Evolutionary conservation across 2,797 vertebrate species (phyloP).

Genomic region (Dicrostonyx torquatus): DNA sequence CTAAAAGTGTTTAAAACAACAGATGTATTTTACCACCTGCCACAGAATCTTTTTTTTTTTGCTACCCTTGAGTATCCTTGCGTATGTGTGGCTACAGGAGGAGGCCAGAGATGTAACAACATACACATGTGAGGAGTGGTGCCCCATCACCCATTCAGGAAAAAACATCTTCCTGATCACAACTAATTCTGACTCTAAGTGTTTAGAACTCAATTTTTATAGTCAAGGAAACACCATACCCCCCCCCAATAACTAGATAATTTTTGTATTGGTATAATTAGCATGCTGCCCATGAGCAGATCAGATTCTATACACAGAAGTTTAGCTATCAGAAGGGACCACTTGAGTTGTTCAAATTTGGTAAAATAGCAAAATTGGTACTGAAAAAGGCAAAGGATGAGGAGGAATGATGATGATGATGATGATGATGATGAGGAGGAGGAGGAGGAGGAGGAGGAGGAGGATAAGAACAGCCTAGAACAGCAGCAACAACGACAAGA

Average conservation of each 20-base stretch:
- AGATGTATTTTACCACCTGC: background rate
- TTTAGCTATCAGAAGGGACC: background rate
- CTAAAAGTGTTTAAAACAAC: slow-evolving; percentile 18
- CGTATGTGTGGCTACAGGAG: background rate
- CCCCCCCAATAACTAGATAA: background rate
- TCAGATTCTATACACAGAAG: background rate
- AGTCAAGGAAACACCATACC: background rate
- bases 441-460: background rate
- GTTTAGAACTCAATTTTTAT: slow-evolving; percentile 6
- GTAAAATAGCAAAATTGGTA: background rate
- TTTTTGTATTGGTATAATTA: background rate
- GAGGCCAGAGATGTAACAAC: background rate
- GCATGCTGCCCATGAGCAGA: background rate
- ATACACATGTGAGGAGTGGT: background rate
- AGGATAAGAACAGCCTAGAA: background rate
- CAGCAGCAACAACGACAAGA: background rate
- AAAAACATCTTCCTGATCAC: slow-evolving; percentile 2
- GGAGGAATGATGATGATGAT: background rate
- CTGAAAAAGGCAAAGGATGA: background rate
- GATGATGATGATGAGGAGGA: background rate
- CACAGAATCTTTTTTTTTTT: background rate
- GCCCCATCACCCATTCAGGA: background rate
- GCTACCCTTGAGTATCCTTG: background rate
- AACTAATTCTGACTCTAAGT: slow-evolving; percentile 41
- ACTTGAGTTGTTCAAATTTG: background rate